A percentile compares a stretch with the other conserved stretches of the same genome.
Conservation (phyloP, 2,797 vertebrate species). For the Spinus olivaceus region DNA sequence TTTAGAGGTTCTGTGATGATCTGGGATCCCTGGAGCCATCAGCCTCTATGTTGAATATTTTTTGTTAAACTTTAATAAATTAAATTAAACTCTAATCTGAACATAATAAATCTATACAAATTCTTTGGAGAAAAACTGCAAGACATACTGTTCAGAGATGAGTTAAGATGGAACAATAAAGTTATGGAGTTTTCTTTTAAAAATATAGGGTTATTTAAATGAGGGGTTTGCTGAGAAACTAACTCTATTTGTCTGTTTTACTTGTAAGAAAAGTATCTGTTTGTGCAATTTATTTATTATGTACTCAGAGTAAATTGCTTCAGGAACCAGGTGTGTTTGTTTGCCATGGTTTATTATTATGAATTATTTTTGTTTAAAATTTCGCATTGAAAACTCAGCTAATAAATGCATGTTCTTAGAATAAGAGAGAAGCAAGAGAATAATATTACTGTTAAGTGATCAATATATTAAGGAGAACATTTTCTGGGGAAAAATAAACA, state of each 20-base stretch:
- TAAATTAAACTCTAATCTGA: neutral
- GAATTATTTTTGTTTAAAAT: neutral
- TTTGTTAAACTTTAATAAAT: neutral
- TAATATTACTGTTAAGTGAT: neutral
- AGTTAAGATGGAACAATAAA: neutral
- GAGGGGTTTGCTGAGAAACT: neutral
- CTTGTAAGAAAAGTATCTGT: neutral
- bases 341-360: neutral
- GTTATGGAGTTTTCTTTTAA: neutral
- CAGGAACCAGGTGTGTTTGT: neutral
- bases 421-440: neutral
- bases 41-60: neutral
- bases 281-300: neutral
- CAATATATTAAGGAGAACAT: neutral
- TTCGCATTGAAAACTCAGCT: neutral
- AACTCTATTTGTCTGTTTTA: neutral
- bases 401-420: neutral
- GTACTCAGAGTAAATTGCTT: neutral
- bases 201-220: neutral
- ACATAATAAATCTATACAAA: neutral
- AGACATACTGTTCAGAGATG: neutral
- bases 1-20: neutral
- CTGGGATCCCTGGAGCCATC: neutral
- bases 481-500: neutral
- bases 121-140: neutral